Evolutionary conservation across 64 coral and sea anemone species (phyloP), one percentile per base, ranked within the genome.

Genomic region (Trachythela sp.): DNA sequence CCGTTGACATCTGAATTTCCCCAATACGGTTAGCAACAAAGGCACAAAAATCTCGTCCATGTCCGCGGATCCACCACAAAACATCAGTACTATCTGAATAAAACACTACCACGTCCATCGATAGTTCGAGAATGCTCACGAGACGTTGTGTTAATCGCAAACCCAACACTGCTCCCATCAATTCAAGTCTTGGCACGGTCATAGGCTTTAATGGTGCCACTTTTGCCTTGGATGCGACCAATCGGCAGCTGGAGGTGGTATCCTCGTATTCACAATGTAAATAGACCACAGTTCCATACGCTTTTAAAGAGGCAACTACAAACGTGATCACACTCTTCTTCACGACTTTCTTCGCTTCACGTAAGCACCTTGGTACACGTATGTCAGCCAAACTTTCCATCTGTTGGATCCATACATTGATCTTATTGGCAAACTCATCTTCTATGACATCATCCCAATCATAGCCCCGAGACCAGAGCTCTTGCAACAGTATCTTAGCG

Each of bases 61-160:
- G 84, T 24, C 92, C 72, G 9, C 88, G 56, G 26, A 90, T 88
- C 92, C 88, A 94, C 84, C 92, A 67, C 26, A 93, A 48, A 30
- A 88, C 92, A 86, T 87, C 89, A 22, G 83, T 67, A 30, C 92
- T 91, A 38, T 94, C 80, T 8, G 86, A 92, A 30, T 88, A 92
- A 38, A 77, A 77, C 36, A n/a, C 29, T 6, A 77, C 71, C 29
- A 77, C 17, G 31, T 18, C 30, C 36, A 77, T 35, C 32, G 71
- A 17, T 77, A 77, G 2, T 77, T 77, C 71, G 2, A 77, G 36
- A 13, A 38, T 38, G 2, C 2, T 2, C 2, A 38, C 17, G 8
- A 77, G 29, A 77, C 30, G 29, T 38, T 77, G 71, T 33, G 71
- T 77, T 27, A 77, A 77, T 18, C 71, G 3, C 71, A 77, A 77